Base-by-base conservation (phyloP, 1,140 invertebrate species). In the Bombus difficillimus region DNA sequence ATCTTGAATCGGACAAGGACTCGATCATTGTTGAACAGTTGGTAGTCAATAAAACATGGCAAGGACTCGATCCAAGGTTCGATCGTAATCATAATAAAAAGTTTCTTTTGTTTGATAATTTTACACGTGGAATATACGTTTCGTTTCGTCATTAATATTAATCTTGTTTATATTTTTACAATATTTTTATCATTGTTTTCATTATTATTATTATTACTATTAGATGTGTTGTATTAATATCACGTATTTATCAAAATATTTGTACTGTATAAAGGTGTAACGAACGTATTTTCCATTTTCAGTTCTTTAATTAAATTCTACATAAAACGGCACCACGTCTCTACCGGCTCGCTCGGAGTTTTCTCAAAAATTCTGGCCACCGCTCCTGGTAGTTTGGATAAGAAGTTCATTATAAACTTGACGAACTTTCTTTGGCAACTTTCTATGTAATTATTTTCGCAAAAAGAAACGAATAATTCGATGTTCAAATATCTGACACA, bases 51-150 rank as follows among this genome's bases (percentile, higher is more conserved):
- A 47, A 53, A 53, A 34, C 13, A 76, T 10, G 1, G 3, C 68
- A 80, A 85, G 57, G 57, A 80, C 53, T 79, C 18, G 62, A 75
- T 77, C 2, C 64, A 83, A 77, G 43, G 43, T 77, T 69, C 43
- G n/a, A 83, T 68, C 1, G 41, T n/a, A 76, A 68, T 53, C 43
- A 43, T 83, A 74, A 62, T 13, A 32, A 13, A 43, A 73, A 47
- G n/a, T 22, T 41, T 37, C 18, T 34, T 1, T 37, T 25, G 6
- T 2, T 37, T 68, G 5, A 22, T 37, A 34, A 37, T 25, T 34
- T 68, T 25, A 18, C 32, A 37, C 66, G 9, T 37, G n/a, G 15
- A 6, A 64, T 5, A 8, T 18, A 68, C 8, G 3, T 68, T 68
- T 68, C 22, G 15, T 37, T 66, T 32, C n/a, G 3, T 32, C 6